Evolutionary conservation across 1,140 invertebrate species (phyloP).

Genomic region (Anthonomus grandis): DNA sequence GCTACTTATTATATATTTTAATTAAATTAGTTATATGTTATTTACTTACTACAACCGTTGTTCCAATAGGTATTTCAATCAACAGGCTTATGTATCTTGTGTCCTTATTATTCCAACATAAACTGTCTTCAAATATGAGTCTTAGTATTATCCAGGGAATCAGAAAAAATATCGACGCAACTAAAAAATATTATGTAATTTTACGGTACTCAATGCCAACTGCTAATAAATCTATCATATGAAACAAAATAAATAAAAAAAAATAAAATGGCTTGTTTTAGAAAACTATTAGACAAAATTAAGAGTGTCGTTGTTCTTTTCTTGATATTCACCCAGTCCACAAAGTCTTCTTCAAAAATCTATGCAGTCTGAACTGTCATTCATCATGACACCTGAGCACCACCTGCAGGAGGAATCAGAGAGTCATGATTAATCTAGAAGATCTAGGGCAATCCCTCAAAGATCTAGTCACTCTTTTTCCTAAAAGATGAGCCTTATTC

Average conservation of each 20-base stretch:
- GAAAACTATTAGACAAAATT: too few relatives aligned
- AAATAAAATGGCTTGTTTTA: neutral
- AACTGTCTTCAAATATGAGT: slow-evolving; percentile 54
- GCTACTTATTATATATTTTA: neutral
- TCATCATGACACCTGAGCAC: too few relatives aligned
- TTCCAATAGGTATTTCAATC: slow-evolving; percentile 62
- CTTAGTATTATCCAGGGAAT: slow-evolving; percentile 59
- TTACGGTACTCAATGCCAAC: neutral
- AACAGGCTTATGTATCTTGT: slow-evolving; percentile 61
- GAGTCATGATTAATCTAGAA: too few relatives aligned
- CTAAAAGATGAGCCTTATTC: too few relatives aligned
- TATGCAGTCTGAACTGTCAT: too few relatives aligned
- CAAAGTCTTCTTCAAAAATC: too few relatives aligned
- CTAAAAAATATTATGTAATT: slow-evolving; percentile 40
- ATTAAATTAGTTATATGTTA: neutral
- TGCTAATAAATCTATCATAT: neutral
- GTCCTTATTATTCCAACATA: slow-evolving; percentile 66
- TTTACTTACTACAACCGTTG: slow-evolving; percentile 62
- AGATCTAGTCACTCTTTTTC: too few relatives aligned
- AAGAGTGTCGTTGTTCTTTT: neutral
- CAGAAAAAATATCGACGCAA: slow-evolving; percentile 57
- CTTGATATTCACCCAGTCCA: too few relatives aligned
- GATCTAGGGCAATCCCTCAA: too few relatives aligned
- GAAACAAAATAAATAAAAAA: neutral
- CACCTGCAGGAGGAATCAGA: too few relatives aligned